Evolutionary conservation across 2,113 vertebrate genomes (phyloP).

Genomic region (Psittacula cyanocephala): DNA sequence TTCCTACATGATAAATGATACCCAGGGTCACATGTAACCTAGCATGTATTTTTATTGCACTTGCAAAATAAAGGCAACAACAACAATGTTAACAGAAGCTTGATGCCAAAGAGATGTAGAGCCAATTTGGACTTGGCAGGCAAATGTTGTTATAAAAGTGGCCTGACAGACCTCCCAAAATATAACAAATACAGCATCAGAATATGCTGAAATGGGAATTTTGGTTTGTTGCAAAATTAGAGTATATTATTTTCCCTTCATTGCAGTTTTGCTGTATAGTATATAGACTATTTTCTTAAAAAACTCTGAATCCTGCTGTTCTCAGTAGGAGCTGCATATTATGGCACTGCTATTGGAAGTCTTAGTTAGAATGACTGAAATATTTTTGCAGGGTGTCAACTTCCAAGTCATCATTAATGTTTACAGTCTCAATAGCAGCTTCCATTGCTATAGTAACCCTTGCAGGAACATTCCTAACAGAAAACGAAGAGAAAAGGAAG

Average conservation of each 20-base stretch:
- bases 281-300: constrained; percentile 40
- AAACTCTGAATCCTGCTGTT: constrained; percentile 42
- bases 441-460: constrained; percentile 54
- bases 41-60: constrained; percentile 50
- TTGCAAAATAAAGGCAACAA: constrained; percentile 25
- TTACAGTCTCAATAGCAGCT: constrained; percentile 63
- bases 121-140: constrained; percentile 46
- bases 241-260: constrained; percentile 59
- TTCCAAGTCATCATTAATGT: constrained; percentile 68
- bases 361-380: constrained; percentile 59
- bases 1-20: constrained; percentile 45
- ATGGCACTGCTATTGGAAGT: constrained; percentile 54
- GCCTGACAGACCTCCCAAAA: constrained; percentile 53
- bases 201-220: constrained; percentile 58
- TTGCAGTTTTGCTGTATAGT: constrained; percentile 37
- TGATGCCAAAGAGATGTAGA: constrained; percentile 52
- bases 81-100: constrained; percentile 53
- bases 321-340: constrained; percentile 53
- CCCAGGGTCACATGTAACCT: constrained; percentile 41
- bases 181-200: neutral
- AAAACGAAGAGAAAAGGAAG: constrained; percentile 39
- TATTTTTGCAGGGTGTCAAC: constrained; percentile 69
- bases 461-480: constrained; percentile 37
- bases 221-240: constrained; percentile 63
- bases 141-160: constrained; percentile 38